Evolutionary conservation across 2,888 invertebrate genomes (phyloP).

Genomic region (Halictus quadricinctus): DNA sequence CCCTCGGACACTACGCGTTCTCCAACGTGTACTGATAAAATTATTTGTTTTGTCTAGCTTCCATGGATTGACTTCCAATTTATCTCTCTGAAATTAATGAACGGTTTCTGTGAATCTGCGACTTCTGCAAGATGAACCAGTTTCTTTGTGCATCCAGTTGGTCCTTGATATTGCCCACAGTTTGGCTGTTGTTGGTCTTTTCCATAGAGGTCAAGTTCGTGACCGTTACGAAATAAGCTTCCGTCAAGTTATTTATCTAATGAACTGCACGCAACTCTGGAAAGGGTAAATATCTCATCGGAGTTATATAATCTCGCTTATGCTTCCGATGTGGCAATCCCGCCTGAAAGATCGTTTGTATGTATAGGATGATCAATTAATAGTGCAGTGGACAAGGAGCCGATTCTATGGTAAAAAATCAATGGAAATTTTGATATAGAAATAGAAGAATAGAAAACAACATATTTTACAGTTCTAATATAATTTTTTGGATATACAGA

Average conservation of each 20-base stretch:
- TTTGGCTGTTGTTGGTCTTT: background rate
- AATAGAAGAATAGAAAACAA: no score
- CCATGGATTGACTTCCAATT: constrained; percentile 1
- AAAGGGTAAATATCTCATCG: background rate
- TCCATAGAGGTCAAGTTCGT: background rate
- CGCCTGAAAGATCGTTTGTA: background rate
- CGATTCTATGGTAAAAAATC: background rate
- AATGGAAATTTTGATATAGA: background rate
- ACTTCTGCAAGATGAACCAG: constrained; percentile 14
- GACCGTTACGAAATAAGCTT: background rate
- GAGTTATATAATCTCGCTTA: background rate
- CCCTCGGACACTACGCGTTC: constrained; percentile 15
- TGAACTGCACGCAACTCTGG: background rate
- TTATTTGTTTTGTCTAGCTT: constrained; percentile 35
- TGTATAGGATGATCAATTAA: background rate
- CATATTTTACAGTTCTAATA: no score
- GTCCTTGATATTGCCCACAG: background rate
- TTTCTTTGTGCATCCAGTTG: background rate
- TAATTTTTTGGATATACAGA: no score
- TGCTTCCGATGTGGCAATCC: background rate
- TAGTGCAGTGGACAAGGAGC: background rate
- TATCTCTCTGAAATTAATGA: constrained; percentile 30
- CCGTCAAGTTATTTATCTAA: background rate
- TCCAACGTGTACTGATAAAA: constrained; percentile 67
- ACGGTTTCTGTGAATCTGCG: background rate